Base-by-base conservation (phyloP, 2,797 vertebrate species). In the Linurgus olivaceus region DNA sequence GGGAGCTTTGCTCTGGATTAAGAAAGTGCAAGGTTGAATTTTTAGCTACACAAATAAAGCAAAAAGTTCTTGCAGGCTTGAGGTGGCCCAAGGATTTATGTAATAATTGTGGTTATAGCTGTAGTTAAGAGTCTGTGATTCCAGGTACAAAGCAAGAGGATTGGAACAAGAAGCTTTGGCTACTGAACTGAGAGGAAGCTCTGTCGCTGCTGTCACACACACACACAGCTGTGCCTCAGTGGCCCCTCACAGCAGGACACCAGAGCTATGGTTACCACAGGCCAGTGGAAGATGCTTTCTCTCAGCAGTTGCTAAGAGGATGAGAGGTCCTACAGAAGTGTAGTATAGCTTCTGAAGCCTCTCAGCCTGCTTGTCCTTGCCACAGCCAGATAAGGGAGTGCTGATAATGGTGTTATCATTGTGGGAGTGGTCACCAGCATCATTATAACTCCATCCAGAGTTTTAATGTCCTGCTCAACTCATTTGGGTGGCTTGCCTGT, bases 221-320 rank as follows among this genome's bases (percentile, higher is more conserved):
- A 15, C 55, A 11, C 10, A 7, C 0, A 58, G 38, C 42, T 0
- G 7, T 62, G 42, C 10, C 33, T 68, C 17, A 2, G 17, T 72
- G 78, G 37, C 40, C 10, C 3, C 44, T 47, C 25, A 6, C 28
- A 47, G 33, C 1, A 1, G 47, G 65, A 83, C 16, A 21, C 38
- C 57, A 58, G 70, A 73, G n/a, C 47, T 35, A 0, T 73, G 68
- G 17, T 42, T 80, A 14, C 40, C 13, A 5, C 0, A 2, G n/a
- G 19, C 24, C 48, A 38, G 24, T 17, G 24, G 44, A 77, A 86
- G 45, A 61, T 35, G 10, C 15, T 77, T 86, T 58, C n/a, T 86
- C 44, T 80, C 3, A 6, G 6, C 52, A 29, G 1, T 59, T 90
- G 65, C 61, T 33, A 13, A 40, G 48, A 67, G 37, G 9, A 25